Base-by-base conservation (phyloP, 2,113 vertebrate genomes). In the Pogonocichla stellata region DNA sequence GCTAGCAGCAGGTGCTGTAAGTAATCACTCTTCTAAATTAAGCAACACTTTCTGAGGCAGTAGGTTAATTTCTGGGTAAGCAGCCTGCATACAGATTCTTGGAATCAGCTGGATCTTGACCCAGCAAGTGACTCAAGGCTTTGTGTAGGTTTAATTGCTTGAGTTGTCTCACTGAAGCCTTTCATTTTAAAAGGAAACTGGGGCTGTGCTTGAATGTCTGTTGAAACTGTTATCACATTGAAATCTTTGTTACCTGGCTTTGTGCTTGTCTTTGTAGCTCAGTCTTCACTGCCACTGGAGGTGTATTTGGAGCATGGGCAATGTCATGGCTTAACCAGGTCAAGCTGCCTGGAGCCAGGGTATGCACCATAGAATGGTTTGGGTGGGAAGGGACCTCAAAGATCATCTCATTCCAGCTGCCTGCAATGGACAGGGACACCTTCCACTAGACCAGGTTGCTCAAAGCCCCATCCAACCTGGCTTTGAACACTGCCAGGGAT, bases 1-100 rank as follows among this genome's bases (percentile, higher is more conserved):
- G 72, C 84, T 54, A 53, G 94, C 94, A 96, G 96, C 95, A 96
- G 96, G 92, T 95, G 94, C 92, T 96, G 74, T 45, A 90, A 95
- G 85, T 73, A 93, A 96, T 95, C 74, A 67, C 74, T 95, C 81
- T 82, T 85, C 95, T 94, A 95, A 95, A 94, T 92, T 90, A 94
- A 94, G 96, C 66, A 81, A 45, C 58, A 2, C 48, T 94, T 92
- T 92, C 71, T 71, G 77, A 90, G 94, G 79, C 92, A 92, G 90
- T 94, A 83, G 95, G 94, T 96, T 95, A 93, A 95, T 92, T 96
- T 87, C 74, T 88, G 82, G 31, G 85, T 88, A 88, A 95, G 69
- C 47, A 66, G 79, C 81, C 51, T 66, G 79, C 71, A 40, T 70
- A 17, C 42, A 74, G 58, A 66, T 91, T 80, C 85, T 83, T 90